A percentile compares a stretch with the other conserved stretches of the same genome.
These are phyloP conservation scores for Uropsilus gracilis DNA, from an alignment of 2,113 vertebrate species.

Conservation along the genomic window DNA sequence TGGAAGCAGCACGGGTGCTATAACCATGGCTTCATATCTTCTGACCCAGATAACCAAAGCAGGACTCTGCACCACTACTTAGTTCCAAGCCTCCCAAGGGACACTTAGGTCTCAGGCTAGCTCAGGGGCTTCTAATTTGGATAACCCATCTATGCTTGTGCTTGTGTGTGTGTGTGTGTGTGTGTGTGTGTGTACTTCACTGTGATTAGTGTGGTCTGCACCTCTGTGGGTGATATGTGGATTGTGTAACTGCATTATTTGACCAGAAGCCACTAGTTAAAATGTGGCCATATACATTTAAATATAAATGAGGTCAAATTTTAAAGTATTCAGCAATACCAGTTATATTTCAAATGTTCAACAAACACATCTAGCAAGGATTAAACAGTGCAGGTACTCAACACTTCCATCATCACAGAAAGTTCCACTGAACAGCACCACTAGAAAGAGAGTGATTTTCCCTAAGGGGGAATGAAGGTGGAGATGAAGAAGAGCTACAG, in stretches of 20 bases:
- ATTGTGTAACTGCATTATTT: background rate
- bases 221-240: background rate
- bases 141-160: background rate
- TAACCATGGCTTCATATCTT: background rate
- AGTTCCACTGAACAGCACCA: background rate
- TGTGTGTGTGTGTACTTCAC: background rate
- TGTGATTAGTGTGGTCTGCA: background rate
- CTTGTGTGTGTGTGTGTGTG: background rate
- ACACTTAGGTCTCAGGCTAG: background rate
- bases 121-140: background rate
- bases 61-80: background rate
- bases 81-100: background rate
- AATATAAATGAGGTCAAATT: background rate
- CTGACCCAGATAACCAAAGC: background rate
- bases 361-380: background rate
- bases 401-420: background rate
- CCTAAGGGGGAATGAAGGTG: too few species aligned
- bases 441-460: background rate
- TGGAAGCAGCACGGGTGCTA: background rate
- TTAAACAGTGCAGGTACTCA: background rate
- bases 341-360: background rate
- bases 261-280: background rate
- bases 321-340: background rate
- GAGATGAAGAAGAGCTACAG: background rate
- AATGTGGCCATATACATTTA: background rate